Conservation (phyloP, 53 echinoderm and acorn worm genomes). For the Echinarachnius parma region DNA sequence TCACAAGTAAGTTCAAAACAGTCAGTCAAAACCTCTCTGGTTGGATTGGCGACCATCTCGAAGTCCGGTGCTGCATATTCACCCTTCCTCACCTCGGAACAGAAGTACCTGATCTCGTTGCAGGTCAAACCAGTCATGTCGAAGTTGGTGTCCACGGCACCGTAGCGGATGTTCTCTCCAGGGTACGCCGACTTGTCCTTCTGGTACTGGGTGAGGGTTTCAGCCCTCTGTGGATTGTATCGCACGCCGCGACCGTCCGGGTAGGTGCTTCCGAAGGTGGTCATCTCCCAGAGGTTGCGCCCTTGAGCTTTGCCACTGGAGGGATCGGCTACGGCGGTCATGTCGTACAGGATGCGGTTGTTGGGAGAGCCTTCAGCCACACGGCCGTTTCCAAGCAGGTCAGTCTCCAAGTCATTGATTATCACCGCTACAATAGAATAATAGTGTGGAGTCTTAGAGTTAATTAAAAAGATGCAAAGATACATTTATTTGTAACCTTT, state of each 20-base stretch:
- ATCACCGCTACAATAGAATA: conserved; percentile 50
- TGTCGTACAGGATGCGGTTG: conserved; percentile 74
- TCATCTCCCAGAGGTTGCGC: conserved; percentile 73
- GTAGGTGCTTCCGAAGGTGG: conserved; percentile 72
- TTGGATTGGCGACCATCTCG: conserved; percentile 49
- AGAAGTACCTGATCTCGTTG: conserved; percentile 64
- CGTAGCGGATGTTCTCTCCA: conserved; percentile 67
- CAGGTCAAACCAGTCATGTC: conserved; percentile 85
- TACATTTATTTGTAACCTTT: not conserved
- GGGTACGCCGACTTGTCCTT: conserved; percentile 62
- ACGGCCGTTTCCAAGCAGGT: conserved; percentile 32
- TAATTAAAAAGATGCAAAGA: not conserved
- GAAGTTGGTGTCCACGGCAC: conserved; percentile 77
- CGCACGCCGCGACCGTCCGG: conserved; percentile 59
- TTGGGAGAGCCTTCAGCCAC: conserved; percentile 59
- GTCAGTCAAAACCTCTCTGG: conserved; percentile 24
- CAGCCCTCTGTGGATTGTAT: conserved; percentile 50
- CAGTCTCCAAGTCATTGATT: conserved; percentile 35
- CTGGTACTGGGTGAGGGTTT: conserved; percentile 63
- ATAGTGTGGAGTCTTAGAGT: not conserved
- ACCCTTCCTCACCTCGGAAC: conserved; percentile 66
- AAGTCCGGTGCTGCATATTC: conserved; percentile 65
- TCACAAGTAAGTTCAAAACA: conserved; percentile 50
- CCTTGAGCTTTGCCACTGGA: conserved; percentile 68
- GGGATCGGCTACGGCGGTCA: conserved; percentile 67